Evolutionary conservation across 1,140 invertebrate genomes (phyloP).

Genomic region (Cydia fagiglandana): DNA sequence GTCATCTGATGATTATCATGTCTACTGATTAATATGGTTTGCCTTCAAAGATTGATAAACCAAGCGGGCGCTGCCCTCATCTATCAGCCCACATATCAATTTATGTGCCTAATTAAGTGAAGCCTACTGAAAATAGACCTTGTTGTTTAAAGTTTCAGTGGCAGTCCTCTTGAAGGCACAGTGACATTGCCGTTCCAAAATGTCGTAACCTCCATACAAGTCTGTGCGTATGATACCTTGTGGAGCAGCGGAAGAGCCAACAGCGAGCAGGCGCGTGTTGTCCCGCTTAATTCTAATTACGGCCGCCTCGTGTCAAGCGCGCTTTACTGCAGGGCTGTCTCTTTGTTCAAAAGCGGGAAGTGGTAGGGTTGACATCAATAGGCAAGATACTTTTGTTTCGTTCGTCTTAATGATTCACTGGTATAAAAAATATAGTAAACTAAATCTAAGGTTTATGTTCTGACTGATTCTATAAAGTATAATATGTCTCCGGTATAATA

Average conservation of each 20-base stretch:
- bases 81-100: background rate
- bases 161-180: slow-evolving; percentile 15
- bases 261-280: slow-evolving; percentile 23
- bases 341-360: slow-evolving; percentile 12
- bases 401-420: background rate
- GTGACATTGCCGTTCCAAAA: background rate
- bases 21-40: background rate
- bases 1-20: too few relatives aligned
- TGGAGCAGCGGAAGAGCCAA: background rate
- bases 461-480: too few relatives aligned
- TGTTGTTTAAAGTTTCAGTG: slow-evolving; percentile 17
- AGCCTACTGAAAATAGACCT: slow-evolving; percentile 16
- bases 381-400: background rate
- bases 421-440: too few relatives aligned
- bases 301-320: background rate
- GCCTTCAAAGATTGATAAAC: background rate
- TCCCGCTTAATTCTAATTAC: slow-evolving; percentile 31
- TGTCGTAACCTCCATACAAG: background rate
- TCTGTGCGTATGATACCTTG: background rate
- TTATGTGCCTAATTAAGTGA: slow-evolving; percentile 2
- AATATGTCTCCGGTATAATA: too few relatives aligned
- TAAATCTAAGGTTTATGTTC: too few relatives aligned
- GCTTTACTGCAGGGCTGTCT: slow-evolving; percentile 21
- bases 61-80: background rate
- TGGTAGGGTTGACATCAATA: background rate